These are phyloP conservation scores for Nothoprocta perdicaria DNA, from an alignment of 2,113 vertebrate genomes.

Conservation along the genomic window DNA sequence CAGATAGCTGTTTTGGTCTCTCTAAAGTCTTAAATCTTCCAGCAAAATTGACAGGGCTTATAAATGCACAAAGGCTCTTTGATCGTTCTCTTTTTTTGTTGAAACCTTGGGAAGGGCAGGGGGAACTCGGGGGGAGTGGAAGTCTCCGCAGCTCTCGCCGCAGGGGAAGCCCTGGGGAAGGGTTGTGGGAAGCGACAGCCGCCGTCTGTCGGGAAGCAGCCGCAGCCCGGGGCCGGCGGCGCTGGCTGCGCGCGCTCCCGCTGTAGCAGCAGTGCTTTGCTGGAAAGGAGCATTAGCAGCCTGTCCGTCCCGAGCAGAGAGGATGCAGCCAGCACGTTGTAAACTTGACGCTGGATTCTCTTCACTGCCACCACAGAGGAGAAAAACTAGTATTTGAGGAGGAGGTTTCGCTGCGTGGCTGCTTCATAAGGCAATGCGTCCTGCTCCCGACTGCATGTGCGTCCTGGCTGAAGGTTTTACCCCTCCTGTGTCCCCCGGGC, in stretches of 20 bases:
- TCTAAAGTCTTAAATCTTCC: slow-evolving; percentile 38
- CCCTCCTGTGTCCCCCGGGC: neutral
- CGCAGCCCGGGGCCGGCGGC: neutral
- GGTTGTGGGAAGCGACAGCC: slow-evolving; percentile 15
- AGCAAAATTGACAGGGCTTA: slow-evolving; percentile 22
- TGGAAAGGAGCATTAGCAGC: neutral
- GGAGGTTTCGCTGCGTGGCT: rapidly evolving
- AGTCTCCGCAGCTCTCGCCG: neutral
- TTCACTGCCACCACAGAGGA: neutral
- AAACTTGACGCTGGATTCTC: neutral
- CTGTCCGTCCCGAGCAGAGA: neutral
- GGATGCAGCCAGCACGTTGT: neutral
- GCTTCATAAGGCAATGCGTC: neutral
- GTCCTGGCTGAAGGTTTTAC: neutral
- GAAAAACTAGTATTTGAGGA: neutral
- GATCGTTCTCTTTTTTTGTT: neutral
- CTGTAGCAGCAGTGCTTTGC: neutral
- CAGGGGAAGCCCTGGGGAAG: neutral
- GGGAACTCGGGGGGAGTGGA: neutral
- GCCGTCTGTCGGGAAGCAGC: slow-evolving; percentile 11
- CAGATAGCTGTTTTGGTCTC: slow-evolving; percentile 33
- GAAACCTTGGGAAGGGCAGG: neutral
- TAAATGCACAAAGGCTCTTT: slow-evolving; percentile 54
- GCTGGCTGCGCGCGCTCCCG: neutral
- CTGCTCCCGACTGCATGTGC: neutral